Conservation (phyloP, 2,888 invertebrate species). For the Sisyra terminalis region DNA sequence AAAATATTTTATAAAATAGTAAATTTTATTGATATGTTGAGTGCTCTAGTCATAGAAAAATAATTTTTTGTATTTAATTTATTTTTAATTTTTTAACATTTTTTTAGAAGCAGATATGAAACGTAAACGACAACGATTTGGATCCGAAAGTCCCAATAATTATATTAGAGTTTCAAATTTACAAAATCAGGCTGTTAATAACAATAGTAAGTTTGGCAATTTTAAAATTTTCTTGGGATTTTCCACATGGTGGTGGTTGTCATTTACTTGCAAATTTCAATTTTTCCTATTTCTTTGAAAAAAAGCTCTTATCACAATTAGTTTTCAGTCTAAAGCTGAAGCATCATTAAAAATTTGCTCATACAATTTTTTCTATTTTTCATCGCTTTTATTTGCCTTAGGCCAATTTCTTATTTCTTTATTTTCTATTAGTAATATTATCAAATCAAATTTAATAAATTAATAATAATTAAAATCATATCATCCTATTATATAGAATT, state of each 20-base stretch:
- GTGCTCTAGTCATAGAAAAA: background rate
- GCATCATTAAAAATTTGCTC: too few species aligned
- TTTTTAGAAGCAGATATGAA: slow-evolving; percentile 4
- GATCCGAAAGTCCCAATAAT: slow-evolving; percentile 1
- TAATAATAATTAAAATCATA: background rate
- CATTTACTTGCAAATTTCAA: background rate
- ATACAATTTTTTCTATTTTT: too few species aligned
- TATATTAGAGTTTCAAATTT: background rate
- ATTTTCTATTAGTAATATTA: too few species aligned
- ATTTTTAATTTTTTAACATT: slow-evolving; percentile 1
- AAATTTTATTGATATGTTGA: background rate
- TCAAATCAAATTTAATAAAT: background rate
- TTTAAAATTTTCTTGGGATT: background rate
- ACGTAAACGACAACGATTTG: slow-evolving; percentile 2
- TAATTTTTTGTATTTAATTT: background rate
- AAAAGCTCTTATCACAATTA: too few species aligned
- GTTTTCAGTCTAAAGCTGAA: too few species aligned
- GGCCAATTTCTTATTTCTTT: too few species aligned
- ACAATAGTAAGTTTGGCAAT: background rate
- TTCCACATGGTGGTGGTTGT: too few species aligned
- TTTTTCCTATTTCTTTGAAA: too few species aligned
- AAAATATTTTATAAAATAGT: too few species aligned
- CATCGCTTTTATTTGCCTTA: too few species aligned
- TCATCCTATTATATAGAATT: background rate
- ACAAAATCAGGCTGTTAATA: background rate